These are phyloP conservation scores for Gryon sp. DNA, from an alignment of 1,140 invertebrate species.

Conservation along the genomic window DNA sequence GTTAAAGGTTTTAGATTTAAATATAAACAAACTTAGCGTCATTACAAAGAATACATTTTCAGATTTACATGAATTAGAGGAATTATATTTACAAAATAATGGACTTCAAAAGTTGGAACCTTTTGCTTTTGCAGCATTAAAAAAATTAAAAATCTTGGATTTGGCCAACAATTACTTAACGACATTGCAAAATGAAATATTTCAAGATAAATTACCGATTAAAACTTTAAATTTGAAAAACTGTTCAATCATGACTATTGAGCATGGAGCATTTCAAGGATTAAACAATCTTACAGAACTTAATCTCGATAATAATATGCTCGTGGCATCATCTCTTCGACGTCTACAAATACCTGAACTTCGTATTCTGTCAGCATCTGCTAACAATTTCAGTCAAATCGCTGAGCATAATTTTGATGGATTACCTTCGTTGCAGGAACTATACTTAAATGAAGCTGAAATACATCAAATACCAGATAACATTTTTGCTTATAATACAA, in stretches of 20 bases:
- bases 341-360: conserved; percentile 88
- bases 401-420: conserved; percentile 85
- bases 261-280: conserved; percentile 83
- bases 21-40: conserved; percentile 85
- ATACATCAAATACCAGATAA: conserved; percentile 84
- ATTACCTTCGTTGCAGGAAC: conserved; percentile 86
- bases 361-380: conserved; percentile 85
- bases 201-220: conserved; percentile 82
- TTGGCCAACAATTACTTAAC: conserved; percentile 82
- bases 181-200: conserved; percentile 81
- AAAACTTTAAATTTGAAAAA: conserved; percentile 82
- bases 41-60: conserved; percentile 85
- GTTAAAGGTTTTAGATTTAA: conserved; percentile 88
- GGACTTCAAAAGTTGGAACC: conserved; percentile 81
- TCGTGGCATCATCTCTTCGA: conserved; percentile 84
- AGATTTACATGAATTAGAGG: conserved; percentile 84
- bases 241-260: conserved; percentile 83
- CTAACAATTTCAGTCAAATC: conserved; percentile 88
- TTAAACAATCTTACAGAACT: conserved; percentile 85
- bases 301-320: conserved; percentile 86
- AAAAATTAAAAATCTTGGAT: conserved; percentile 82
- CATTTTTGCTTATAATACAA: conserved; percentile 88
- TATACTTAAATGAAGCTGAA: conserved; percentile 85
- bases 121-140: conserved; percentile 81
- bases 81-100: conserved; percentile 83